Base-by-base conservation (phyloP, 2,888 invertebrate species). In the Leptura quadrifasciata region DNA sequence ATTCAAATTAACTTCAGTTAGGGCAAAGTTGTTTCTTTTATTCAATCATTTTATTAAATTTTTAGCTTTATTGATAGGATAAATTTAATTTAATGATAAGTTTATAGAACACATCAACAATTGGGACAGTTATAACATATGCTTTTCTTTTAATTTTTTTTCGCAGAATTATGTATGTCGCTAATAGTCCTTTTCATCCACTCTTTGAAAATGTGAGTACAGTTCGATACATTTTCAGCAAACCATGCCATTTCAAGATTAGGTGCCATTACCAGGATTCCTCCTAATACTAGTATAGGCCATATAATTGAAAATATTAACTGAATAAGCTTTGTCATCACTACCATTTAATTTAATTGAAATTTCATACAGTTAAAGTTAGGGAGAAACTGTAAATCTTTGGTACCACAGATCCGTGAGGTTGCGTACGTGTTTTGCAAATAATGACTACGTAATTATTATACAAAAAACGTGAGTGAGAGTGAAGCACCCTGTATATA, bases 271-370 rank as follows among this genome's bases (percentile, higher is more conserved):
- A 75, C 65, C 20, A 80, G 57, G 57, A 79, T 69, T 60, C 75
- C 77, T 52, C 75, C 79, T 31, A 82, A 39, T 64, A 80, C 18
- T 15, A 82, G 47, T 35, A 84, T 61, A 17, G 83, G 84, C 84
- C 84, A 84, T 39, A 83, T 18, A 47, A 83, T 73, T 2, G 82
- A 79, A 63, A 83, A 80, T n/a, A 84, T 27, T 39, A 83, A 77
- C 71, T 84, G 82, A 21, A 84, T 73, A 15, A 78, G 35, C 73
- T 79, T 82, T n/a, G 80, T 80, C 18, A 83, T 15, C 12, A 83
- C 64, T 54, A 83, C 78, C 82, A n/a, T n/a, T n/a, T n/a, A n/a
- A n/a, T n/a, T n/a, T n/a, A n/a, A n/a, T n/a, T n/a, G n/a, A n/a
- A n/a, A n/a, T n/a, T n/a, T n/a, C n/a, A n/a, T n/a, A n/a, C n/a